Evolutionary conservation across 2,113 vertebrate genomes (phyloP).

Genomic region (Corythoichthys intestinalis): DNA sequence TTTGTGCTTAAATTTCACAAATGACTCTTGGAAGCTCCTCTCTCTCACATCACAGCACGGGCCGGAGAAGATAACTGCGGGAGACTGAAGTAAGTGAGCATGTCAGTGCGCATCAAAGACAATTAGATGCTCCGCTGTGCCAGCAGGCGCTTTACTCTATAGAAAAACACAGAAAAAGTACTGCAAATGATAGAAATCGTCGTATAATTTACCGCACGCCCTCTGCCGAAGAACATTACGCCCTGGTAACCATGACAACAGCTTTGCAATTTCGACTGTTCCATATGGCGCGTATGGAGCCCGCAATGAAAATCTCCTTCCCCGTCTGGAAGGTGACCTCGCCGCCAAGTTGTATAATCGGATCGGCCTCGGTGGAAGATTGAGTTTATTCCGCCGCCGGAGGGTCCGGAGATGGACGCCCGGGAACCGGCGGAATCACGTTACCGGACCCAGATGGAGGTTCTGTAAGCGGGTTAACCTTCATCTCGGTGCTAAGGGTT

Average conservation of each 20-base stretch:
- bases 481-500: background rate
- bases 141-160: too few relatives aligned
- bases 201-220: too few relatives aligned
- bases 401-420: background rate
- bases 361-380: background rate
- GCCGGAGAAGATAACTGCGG: too few relatives aligned
- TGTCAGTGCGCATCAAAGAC: too few relatives aligned
- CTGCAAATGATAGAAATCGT: too few relatives aligned
- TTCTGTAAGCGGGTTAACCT: constrained; percentile 2
- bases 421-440: constrained; percentile 3
- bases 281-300: background rate
- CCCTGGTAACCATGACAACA: background rate
- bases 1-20: too few relatives aligned
- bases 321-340: constrained; percentile 8
- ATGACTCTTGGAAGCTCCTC: too few relatives aligned
- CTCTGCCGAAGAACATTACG: background rate
- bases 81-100: too few relatives aligned
- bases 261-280: background rate
- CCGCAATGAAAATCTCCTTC: background rate
- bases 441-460: constrained; percentile 1
- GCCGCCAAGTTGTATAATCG: background rate
- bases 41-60: too few relatives aligned
- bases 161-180: too few relatives aligned
- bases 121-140: too few relatives aligned
- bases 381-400: background rate